Conservation (phyloP, 2,888 invertebrate genomes). For the Hemithea aestivaria region DNA sequence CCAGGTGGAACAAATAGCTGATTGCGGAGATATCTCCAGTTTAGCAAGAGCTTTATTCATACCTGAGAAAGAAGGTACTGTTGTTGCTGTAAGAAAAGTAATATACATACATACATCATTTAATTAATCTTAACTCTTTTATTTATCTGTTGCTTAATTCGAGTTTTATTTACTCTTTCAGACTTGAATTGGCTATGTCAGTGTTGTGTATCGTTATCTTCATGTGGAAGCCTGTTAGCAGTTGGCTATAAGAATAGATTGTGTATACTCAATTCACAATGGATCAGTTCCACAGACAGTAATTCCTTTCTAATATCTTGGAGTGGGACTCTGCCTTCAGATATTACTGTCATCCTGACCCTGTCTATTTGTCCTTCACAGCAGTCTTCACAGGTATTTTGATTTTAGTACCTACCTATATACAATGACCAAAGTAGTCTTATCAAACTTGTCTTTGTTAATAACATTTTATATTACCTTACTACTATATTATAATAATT, state of each 20-base stretch:
- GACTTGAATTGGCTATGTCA: conserved; percentile 67
- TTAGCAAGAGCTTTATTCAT: conserved; percentile 79
- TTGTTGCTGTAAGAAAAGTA: no score
- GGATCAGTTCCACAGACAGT: conserved; percentile 66
- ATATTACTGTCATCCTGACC: conserved; percentile 55
- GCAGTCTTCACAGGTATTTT: conserved; percentile 67
- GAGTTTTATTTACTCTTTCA: conserved; percentile 33
- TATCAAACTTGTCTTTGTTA: no score
- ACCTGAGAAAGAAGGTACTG: conserved; percentile 68
- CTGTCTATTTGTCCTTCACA: conserved; percentile 65
- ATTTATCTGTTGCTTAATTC: not conserved
- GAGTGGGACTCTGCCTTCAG: conserved; percentile 67
- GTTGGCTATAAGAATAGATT: conserved; percentile 61
- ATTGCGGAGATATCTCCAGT: conserved; percentile 79
- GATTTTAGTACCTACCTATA: no score
- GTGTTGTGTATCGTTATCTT: conserved; percentile 63
- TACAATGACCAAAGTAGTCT: no score
- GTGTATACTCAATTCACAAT: conserved; percentile 64
- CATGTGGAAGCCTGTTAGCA: conserved; percentile 65
- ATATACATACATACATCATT: no score
- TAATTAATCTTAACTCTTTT: not conserved
- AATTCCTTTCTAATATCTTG: conserved; percentile 68
- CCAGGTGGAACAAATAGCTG: conserved; percentile 81
- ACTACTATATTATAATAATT: no score
- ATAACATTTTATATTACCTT: no score